Base-by-base conservation (phyloP, 2,888 invertebrate species). In the Idaea straminata region DNA sequence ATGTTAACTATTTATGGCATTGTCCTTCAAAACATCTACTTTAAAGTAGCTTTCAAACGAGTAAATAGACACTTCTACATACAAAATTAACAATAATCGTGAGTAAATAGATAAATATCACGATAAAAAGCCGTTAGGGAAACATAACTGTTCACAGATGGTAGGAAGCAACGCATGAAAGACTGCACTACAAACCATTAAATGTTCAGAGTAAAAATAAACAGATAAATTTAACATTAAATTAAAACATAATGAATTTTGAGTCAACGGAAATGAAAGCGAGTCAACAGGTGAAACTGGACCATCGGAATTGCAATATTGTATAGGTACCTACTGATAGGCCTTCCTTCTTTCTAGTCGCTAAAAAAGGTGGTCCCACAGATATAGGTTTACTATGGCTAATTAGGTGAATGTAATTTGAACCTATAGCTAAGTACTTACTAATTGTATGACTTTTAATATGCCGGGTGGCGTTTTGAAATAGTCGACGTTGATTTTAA, bases 401-500 rank as follows among this genome's bases (percentile, higher is more conserved):
- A 47, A 47, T 5, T 47, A 57, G 16, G 63, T 59, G 7, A 38
- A 16, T 36, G 36, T 57, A 60, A 65, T 58, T 35, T 63, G 59
- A 65, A 57, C 66, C 47, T 60, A 25, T 38, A 25, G 25, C n/a
- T n/a, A n/a, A n/a, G 35, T 69, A 82, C 96, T 96, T 90, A 98
- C 98, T 94, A 97, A 89, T 93, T 98, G 95, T 25, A 95, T 92
- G 71, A 98, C 87, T 94, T 98, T 98, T 73, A 97, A 83, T 78
- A 97, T 93, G 76, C 98, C 98, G 65, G 97, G 97, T 80, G 95
- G 93, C 61, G 96, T 96, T 89, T 94, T 95, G 91, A 97, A 97
- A 87, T 98, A 97, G 81, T 95, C 94, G 76, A 95, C 80, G 91
- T 98, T 97, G 80, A 97, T 90, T 89, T 95, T 95, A 79, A 97